These are phyloP conservation scores for Atrina japonica DNA, from an alignment of 2,888 invertebrate species.

Conservation along the genomic window DNA sequence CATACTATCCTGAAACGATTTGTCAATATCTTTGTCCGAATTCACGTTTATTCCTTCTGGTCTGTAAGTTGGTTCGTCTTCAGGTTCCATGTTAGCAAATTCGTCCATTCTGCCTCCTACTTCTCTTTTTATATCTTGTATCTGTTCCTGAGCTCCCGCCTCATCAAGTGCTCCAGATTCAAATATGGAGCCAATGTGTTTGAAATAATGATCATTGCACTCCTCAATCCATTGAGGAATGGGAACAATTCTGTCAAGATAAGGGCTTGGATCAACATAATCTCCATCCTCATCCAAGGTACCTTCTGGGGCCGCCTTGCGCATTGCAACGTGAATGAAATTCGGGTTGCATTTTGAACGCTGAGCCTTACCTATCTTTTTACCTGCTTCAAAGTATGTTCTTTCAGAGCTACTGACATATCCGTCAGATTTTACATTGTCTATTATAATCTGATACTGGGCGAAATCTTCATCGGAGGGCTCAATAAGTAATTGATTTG, in stretches of 20 bases:
- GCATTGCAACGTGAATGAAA: conserved; percentile 60
- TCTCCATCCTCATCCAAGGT: conserved; percentile 43
- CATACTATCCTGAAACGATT: not conserved
- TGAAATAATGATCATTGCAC: conserved; percentile 59
- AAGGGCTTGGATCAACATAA: conserved; percentile 62
- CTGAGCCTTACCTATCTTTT: conserved; percentile 27
- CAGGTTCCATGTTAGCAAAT: conserved; percentile 10
- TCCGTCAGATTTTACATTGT: not conserved
- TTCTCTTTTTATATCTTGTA: not conserved
- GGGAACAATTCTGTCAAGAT: conserved; percentile 57
- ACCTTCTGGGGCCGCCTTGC: conserved; percentile 24
- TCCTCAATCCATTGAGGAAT: conserved; percentile 60
- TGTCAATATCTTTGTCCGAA: conserved; percentile 4
- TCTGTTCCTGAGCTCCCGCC: conserved; percentile 10
- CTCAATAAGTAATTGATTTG: not conserved
- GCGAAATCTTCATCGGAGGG: not conserved
- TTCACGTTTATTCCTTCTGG: conserved; percentile 18
- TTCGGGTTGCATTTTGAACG: conserved; percentile 21
- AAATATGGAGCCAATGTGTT: conserved; percentile 46
- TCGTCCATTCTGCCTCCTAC: not conserved
- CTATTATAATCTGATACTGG: not conserved
- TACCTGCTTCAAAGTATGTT: conserved; percentile 15
- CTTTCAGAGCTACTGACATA: too few relatives aligned
- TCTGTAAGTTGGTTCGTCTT: conserved; percentile 12
- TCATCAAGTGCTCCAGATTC: conserved; percentile 3